Evolutionary conservation across 2,888 invertebrate genomes (phyloP), one percentile per base, ranked within the genome.

Genomic region (Nomada lathburiana): DNA sequence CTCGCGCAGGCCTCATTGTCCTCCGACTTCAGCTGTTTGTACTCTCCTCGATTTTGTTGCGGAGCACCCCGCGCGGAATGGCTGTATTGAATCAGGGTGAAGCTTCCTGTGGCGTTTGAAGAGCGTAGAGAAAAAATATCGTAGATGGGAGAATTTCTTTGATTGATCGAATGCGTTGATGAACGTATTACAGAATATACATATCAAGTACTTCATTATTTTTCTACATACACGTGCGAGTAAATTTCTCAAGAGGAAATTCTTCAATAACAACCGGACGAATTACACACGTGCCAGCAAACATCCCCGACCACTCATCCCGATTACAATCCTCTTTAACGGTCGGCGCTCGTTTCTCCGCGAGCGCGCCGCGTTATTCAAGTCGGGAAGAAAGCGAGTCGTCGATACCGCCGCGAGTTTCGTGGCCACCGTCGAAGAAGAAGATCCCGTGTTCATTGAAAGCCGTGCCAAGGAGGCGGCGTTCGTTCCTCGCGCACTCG

Each of bases 281-380:
- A 36, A 36, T 36, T 36, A 36, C 36, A 36, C 36, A 36, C 16
- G 47, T 47, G 16, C 2, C 47, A 13, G 47, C 13, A 0, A 16
- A 47, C 13, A 16, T 36, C n/a, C 53, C n/a, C 5, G 20, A 11
- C 68, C 69, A 47, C 76, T 72, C 67, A 20, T 70, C 47, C 42
- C 68, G 82, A 82, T 82, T 77, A 70, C 70, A 59, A 83, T 83
- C 83, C 36, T 83, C 76, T 59, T 52, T 55, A 74, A 70, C 74
- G 59, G 74, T 11, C 52, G 26, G 52, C 29, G 44, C 60, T 68
- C 52, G 69, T 60, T 57, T 76, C n/a, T 42, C 7, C 20, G 20
- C 50, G 47, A 23, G 60, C 26, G 47, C 16, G 3, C 47, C 1
- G 47, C 13, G 47, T 47, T n/a, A 50, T 60, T 74, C 57, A n/a